Conservation (phyloP, 2,113 vertebrate genomes). For the Marmota monax region DNA sequence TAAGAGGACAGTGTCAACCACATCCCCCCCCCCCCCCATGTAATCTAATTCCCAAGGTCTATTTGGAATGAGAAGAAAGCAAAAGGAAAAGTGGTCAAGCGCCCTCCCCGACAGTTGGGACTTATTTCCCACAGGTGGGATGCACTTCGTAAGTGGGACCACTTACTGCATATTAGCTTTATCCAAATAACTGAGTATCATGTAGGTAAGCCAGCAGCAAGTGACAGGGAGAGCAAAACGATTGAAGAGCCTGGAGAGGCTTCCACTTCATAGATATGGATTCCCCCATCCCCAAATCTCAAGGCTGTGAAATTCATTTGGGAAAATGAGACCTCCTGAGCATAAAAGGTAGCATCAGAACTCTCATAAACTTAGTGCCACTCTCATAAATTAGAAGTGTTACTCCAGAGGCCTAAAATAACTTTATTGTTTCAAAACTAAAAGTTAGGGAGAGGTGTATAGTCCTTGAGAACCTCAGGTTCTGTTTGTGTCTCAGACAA, state of each 20-base stretch:
- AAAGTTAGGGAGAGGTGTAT: neutral
- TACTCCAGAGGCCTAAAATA: neutral
- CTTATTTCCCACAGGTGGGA: neutral
- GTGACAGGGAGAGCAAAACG: neutral
- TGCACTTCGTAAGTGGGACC: too few species aligned
- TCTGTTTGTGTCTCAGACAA: neutral
- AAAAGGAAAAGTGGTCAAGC: neutral
- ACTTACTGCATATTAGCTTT: neutral
- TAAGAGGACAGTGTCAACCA: neutral
- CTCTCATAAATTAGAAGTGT: neutral
- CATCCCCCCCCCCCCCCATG: neutral
- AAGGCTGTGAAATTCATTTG: conserved; percentile 20
- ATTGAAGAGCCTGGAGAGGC: neutral
- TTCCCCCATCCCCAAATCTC: neutral
- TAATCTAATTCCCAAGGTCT: conserved; percentile 4
- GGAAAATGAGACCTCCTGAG: neutral
- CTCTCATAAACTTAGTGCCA: neutral
- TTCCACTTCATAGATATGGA: neutral
- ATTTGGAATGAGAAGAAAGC: conserved; percentile 30
- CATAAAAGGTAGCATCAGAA: neutral
- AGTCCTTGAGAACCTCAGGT: neutral
- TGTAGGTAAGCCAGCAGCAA: neutral
- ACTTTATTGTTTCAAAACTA: neutral
- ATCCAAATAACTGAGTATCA: neutral
- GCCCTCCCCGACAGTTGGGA: neutral